Base-by-base conservation (phyloP, 2,113 vertebrate species). In the Urocolius indicus region DNA sequence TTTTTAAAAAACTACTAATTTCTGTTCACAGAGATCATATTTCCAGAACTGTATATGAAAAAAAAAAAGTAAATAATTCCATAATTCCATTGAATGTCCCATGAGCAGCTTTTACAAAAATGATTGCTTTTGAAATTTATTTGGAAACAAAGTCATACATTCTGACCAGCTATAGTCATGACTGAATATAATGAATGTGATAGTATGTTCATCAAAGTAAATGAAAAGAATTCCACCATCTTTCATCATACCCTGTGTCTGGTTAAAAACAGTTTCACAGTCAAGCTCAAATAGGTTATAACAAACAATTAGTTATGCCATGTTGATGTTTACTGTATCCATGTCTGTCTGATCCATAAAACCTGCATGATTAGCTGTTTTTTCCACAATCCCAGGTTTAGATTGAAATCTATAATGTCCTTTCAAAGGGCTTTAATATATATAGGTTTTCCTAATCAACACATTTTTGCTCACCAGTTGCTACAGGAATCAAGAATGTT, bases 1-100 rank as follows among this genome's bases (percentile, higher is more conserved):
- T 1, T 32, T 82, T 34, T 66, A 59, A 4, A 7, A 17, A 74
- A 36, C 1, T 13, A 2, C 32, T 79, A 0, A 8, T 16, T 51
- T 49, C 7, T 7, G 63, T 89, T 72, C 4, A 29, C 2, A 27
- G 2, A 57, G 52, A 12, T 36, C 16, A 11, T 24, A 12, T 11
- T 49, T 59, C 14, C 0, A 59, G 63, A 88, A 11, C 16, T 45
- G 22, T 58, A 61, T 15, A 49, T 20, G 21, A 69, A 34, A 72
- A 75, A 57, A 75, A 57, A 41, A 41, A 1, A 57, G 11, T 79
- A 87, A 75, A 65, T 4, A 89, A 49, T 49, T 75, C 9, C 4
- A 13, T 41, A 41, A 41, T 12, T 41, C 38, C 38, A 52, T 2
- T 23, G 3, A 2, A 43, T 69, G 76, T 94, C 75, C 18, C 11